Evolutionary conservation across 23 tunicate species (phyloP).

Genomic region (Ascidia mentula): DNA sequence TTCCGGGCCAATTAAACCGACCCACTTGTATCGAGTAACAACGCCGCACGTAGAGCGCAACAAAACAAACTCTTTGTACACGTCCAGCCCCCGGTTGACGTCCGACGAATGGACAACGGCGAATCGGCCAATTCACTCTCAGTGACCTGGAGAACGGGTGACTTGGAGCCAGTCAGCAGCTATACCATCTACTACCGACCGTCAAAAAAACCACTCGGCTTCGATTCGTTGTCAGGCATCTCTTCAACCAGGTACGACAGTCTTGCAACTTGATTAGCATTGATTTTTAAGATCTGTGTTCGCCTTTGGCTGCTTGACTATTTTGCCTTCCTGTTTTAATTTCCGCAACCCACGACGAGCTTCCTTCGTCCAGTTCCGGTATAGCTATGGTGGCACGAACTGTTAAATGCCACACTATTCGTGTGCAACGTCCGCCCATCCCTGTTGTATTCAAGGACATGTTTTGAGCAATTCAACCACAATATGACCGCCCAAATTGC

Average conservation of each 20-base stretch:
- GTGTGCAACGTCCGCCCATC: too few relatives aligned
- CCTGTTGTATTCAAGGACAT: too few relatives aligned
- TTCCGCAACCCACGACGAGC: background rate
- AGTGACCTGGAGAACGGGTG: constrained; percentile 45
- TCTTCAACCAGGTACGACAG: constrained; percentile 50
- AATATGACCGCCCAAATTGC: too few relatives aligned
- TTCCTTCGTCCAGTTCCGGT: background rate
- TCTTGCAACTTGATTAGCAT: background rate
- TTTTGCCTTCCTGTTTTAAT: background rate
- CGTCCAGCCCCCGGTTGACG: constrained; percentile 37
- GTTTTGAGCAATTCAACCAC: too few relatives aligned
- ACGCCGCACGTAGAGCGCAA: too few relatives aligned
- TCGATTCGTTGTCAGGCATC: constrained; percentile 14
- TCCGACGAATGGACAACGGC: constrained; percentile 12
- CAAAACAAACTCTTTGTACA: too few relatives aligned
- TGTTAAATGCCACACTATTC: too few relatives aligned
- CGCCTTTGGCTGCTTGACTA: background rate
- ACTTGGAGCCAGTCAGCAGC: constrained; percentile 35
- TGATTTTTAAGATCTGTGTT: background rate
- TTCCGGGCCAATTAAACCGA: background rate
- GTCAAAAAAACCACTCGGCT: background rate
- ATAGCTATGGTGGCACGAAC: too few relatives aligned
- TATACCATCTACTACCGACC: constrained; percentile 51
- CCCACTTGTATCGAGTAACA: background rate
- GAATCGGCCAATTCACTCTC: constrained; percentile 25